Evolutionary conservation across 2,113 vertebrate genomes (phyloP).

Genomic region (Trochalopteron elliotii): DNA sequence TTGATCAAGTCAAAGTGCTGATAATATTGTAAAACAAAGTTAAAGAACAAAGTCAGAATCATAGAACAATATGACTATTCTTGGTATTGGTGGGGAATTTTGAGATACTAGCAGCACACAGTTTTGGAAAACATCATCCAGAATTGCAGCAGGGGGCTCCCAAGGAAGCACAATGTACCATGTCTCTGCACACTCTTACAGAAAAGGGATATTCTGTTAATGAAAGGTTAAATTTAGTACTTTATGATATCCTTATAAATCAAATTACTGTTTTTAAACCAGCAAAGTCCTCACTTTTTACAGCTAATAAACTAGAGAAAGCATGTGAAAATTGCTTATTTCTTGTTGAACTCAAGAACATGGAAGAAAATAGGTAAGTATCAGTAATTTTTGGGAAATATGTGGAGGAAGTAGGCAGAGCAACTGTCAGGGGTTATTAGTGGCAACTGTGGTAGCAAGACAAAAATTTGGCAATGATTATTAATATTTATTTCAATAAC

Average conservation of each 20-base stretch:
- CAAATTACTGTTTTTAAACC: background rate
- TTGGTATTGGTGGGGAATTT: background rate
- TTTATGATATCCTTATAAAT: background rate
- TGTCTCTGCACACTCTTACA: background rate
- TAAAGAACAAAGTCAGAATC: background rate
- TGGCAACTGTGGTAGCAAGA: background rate
- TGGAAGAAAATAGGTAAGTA: background rate
- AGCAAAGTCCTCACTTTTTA: background rate
- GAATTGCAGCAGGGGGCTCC: background rate
- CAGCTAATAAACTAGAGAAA: background rate
- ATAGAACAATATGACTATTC: background rate
- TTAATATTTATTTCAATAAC: background rate
- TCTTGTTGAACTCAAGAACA: background rate
- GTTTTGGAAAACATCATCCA: background rate
- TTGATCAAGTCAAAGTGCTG: background rate
- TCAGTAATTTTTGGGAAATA: background rate
- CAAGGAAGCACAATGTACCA: rapidly evolving
- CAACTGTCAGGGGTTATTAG: background rate
- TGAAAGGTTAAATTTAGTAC: background rate
- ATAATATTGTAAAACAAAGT: background rate
- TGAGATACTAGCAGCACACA: background rate
- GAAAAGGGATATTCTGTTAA: background rate
- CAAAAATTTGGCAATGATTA: background rate
- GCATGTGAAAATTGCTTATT: background rate
- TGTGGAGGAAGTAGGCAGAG: background rate